phyloP scores from a whole-genome alignment of 2,888 invertebrate species.

The Melanostoma scalare region DNA sequence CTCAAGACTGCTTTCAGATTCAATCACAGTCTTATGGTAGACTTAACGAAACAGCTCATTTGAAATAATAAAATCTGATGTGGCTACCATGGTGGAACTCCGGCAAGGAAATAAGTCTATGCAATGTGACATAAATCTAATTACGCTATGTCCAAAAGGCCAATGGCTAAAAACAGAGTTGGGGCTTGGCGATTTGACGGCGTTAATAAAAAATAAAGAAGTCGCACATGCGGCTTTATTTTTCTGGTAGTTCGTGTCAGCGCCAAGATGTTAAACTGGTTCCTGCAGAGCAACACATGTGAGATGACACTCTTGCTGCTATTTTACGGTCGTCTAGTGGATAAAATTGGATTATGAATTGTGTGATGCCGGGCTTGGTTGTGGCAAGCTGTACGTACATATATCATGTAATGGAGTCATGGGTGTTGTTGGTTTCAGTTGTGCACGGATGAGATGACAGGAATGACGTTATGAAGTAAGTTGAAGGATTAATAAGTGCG shows the following conservation, averaged over 20 bases:
- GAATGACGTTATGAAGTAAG: slow-evolving; percentile 36
- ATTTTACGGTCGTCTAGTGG: not conserved
- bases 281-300: slow-evolving; percentile 48
- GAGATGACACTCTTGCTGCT: slow-evolving; percentile 58
- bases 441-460: slow-evolving; percentile 28
- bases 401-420: slow-evolving; percentile 14
- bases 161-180: slow-evolving; percentile 30
- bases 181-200: slow-evolving; percentile 43
- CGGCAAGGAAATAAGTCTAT: slow-evolving; percentile 40
- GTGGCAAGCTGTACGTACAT: slow-evolving; percentile 20
- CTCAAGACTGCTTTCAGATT: too few species aligned
- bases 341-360: slow-evolving; percentile 26
- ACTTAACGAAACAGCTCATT: too few species aligned
- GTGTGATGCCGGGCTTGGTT: not conserved
- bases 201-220: slow-evolving; percentile 40
- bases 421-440: slow-evolving; percentile 33
- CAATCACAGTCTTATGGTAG: too few species aligned
- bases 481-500: slow-evolving; percentile 7
- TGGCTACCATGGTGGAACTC: slow-evolving; percentile 14
- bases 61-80: too few species aligned
- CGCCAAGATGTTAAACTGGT: slow-evolving; percentile 62
- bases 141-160: slow-evolving; percentile 65
- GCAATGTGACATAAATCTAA: slow-evolving; percentile 73
- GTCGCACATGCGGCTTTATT: slow-evolving; percentile 20
- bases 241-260: slow-evolving; percentile 55